A percentile compares a stretch with the other conserved stretches of the same genome.
phyloP scores from a whole-genome alignment of 2,888 invertebrate species.

The Mamestra brassicae region DNA sequence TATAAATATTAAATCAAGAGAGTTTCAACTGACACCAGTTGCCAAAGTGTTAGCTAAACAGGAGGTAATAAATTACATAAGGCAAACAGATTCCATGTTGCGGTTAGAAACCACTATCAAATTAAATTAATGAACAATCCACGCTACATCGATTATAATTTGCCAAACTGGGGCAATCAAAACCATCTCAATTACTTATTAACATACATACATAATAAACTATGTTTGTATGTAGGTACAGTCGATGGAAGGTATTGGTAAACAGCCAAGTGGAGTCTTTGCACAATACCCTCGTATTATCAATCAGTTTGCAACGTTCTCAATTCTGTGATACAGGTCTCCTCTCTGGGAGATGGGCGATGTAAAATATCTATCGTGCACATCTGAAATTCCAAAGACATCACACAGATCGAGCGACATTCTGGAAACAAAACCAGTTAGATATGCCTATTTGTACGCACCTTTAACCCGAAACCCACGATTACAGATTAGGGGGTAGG shows the following conservation, averaged over 20 bases:
- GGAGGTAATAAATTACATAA: constrained; percentile 30
- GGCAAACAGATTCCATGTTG: constrained; percentile 11
- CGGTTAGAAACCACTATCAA: constrained; percentile 10
- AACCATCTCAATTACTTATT: constrained; percentile 32
- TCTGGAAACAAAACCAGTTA: too few species aligned
- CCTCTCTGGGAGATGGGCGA: too few species aligned
- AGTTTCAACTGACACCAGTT: background rate
- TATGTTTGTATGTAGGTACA: background rate
- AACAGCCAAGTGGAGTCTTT: background rate
- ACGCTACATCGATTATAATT: constrained; percentile 32
- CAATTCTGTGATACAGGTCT: too few species aligned
- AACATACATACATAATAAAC: constrained; percentile 5
- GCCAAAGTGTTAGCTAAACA: constrained; percentile 12
- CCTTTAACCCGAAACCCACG: too few species aligned
- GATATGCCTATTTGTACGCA: too few species aligned
- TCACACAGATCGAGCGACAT: too few species aligned
- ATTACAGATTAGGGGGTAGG: too few species aligned
- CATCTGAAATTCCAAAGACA: too few species aligned
- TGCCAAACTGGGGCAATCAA: constrained; percentile 32
- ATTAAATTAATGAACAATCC: constrained; percentile 11
- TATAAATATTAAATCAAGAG: background rate
- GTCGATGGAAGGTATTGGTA: background rate
- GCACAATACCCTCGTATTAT: background rate
- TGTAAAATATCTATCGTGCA: too few species aligned
- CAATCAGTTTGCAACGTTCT: too few species aligned